Base-by-base conservation (phyloP, 2,113 vertebrate genomes). In the Anas platyrhynchos region DNA sequence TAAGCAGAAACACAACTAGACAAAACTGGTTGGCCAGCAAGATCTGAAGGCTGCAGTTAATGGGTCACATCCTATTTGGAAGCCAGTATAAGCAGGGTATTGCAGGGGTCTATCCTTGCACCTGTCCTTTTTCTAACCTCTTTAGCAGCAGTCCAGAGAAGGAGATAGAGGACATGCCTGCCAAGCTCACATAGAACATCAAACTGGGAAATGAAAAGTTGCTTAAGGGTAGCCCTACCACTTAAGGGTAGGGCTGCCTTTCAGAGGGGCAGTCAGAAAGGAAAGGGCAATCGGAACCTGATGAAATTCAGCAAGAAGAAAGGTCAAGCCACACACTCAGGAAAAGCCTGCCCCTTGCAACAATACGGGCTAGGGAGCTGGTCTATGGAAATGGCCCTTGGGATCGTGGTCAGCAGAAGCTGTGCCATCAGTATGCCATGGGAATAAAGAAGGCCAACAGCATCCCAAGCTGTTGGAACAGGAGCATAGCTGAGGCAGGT, bases 341-440 rank as follows among this genome's bases (percentile, higher is more conserved):
- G 20, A 88, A 61, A 4, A 27, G 23, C 79, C 9, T 65, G 50
- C 4, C 44, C 20, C 29, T 69, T 25, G 8, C 20, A 81, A 54
- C 46, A n/a, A 41, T 5, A 68, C 22, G 29, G 16, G 31, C 18
- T 41, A 55, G 7, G 17, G 27, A 65, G 11, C 18, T 44, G 8
- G 34, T 74, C 61, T 62, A 18, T 0, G 1, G 10, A 58, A 44
- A 79, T 29, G 5, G 31, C 20, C 34, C 16, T 59, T 20, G 3
- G 11, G 9, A 9, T 52, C 6, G 18, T 54, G 27, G 16, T 2
- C 58, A 32, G 25, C 43, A 71, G 20, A 69, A 76, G 62, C 7
- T 1, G 3, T 65, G 56, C 36, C 20, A 65, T 9, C 27, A 32
- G 27, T 2, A 2, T 23, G 23, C 32, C 50, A 13, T 6, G 2